phyloP scores from a whole-genome alignment of 2,113 vertebrate species.

The Thamnaconus septentrionalis region DNA sequence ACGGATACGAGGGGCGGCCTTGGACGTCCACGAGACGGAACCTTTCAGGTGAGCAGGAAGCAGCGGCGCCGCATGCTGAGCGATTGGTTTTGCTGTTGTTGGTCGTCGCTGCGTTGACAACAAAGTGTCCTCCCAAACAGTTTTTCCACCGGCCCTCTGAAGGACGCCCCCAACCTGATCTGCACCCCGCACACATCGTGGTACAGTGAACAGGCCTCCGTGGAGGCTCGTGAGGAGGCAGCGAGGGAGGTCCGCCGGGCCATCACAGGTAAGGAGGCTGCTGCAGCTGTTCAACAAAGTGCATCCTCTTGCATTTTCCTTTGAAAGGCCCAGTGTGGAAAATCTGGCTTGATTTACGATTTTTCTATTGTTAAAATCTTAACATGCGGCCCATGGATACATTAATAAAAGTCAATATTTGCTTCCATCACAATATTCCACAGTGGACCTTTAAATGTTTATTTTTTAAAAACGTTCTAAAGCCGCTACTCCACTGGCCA shows the following conservation, averaged over 20 bases:
- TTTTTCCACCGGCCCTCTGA: conserved; percentile 87
- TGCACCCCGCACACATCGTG: conserved; percentile 90
- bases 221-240: conserved; percentile 88
- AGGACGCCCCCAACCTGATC: conserved; percentile 88
- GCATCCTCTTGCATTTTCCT: too few relatives aligned
- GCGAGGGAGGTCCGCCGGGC: conserved; percentile 89
- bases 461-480: too few relatives aligned
- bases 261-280: conserved; percentile 79
- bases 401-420: too few relatives aligned
- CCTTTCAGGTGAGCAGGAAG: conserved; percentile 82
- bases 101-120: too few relatives aligned
- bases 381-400: too few relatives aligned
- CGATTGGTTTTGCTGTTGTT: not conserved
- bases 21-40: conserved; percentile 88
- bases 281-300: too few relatives aligned
- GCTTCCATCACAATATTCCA: too few relatives aligned
- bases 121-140: conserved; percentile 48
- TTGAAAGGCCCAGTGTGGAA: too few relatives aligned
- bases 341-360: too few relatives aligned
- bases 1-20: conserved; percentile 86
- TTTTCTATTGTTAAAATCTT: too few relatives aligned
- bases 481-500: too few relatives aligned
- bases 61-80: not conserved
- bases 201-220: conserved; percentile 91
- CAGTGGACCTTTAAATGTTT: too few relatives aligned